Base-by-base conservation (phyloP, 2,797 vertebrate species). In the Labeo calbasu region DNA sequence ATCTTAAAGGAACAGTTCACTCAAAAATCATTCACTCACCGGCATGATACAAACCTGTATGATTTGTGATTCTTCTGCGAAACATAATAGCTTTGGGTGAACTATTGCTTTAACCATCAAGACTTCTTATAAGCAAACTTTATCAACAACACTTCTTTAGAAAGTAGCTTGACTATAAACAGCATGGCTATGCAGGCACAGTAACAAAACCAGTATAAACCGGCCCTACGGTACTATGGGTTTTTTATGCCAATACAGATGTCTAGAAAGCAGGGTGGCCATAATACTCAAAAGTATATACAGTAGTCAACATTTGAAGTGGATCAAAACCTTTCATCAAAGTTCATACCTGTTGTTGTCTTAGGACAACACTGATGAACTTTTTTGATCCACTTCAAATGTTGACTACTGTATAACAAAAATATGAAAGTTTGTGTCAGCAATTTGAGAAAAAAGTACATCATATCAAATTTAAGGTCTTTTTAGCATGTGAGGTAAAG, bases 1-100 rank as follows among this genome's bases (percentile, higher is more conserved):
- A 32, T 71, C 57, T 76, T 57, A 76, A 76, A 76, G 72, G 28
- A 40, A 36, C 28, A 76, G 51, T 4, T 32, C 19, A 32, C 51
- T 55, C 19, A 13, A n/a, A 36, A 36, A n/a, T 75, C 50, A 55
- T 75, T 53, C 11, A 53, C 25, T 73, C 10, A 32, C 17, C 10
- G 6, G 32, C 48, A 21, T 36, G 17, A 17, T 50, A 19, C 8
- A 51, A 51, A 12, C 23, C 46, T 51, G 23, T 1, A 32, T 53
- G 71, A 28, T 32, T 32, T 32, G 25, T 73, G 46, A 53, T 53
- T 53, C 25, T 19, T 25, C 48, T 72, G 46, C 4, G 70, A 73
- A 73, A 19, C 25, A 32, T 4, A 6, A 51, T 17, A 73, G 25
- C 43, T 61, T 61, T 25, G 23, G 12, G 4, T 25, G 21, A 13